Base-by-base conservation (phyloP, 1,140 invertebrate species). In the Phenacoccus solenopsis region DNA sequence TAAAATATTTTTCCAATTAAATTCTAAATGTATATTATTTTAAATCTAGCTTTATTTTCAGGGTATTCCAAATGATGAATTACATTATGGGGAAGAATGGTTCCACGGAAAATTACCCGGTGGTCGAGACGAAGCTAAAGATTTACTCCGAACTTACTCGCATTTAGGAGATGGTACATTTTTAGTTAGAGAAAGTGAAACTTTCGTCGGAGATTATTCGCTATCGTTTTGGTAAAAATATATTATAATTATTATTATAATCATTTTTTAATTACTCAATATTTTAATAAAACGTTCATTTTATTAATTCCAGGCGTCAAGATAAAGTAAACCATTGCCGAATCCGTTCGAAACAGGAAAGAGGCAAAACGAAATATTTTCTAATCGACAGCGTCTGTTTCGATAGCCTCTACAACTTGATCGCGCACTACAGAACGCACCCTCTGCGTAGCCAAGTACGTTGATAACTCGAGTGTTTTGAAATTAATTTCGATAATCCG, bases 31-130 rank as follows among this genome's bases (percentile, higher is more conserved):
- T 13, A 13, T 13, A 10, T 25, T 28, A 69, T 16, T 16, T 70
- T 10, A 70, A 9, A 13, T 70, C 32, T 16, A 59, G 7, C 28
- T n/a, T n/a, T n/a, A 69, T 75, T 73, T 69, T 28, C 71, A 81
- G 80, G 80, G 79, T 68, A 80, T 86, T 2, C 83, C 84, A 9
- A 87, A 87, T 73, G 88, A 96, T 78, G 94, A 98, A 77, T 79
- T 97, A 67, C 95, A 98, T 81, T 96, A 93, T 77, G 88, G 89
- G 72, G 95, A 98, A 80, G 90, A 90, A 77, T 98, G 96, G 95
- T 98, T 96, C 77, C 95, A 98, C 78, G 91, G 92, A 0, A 88
- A 90, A 78, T 77, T 97, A 21, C 83, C 87, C 64, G 90, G 85
- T 72, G 90, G 90, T 1, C 79, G 92, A 32, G 83, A 83, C 67